A percentile compares a stretch with the other conserved stretches of the same genome.
Evolutionary conservation across 2,113 vertebrate genomes (phyloP).

Genomic region (Plestiodon gilberti): DNA sequence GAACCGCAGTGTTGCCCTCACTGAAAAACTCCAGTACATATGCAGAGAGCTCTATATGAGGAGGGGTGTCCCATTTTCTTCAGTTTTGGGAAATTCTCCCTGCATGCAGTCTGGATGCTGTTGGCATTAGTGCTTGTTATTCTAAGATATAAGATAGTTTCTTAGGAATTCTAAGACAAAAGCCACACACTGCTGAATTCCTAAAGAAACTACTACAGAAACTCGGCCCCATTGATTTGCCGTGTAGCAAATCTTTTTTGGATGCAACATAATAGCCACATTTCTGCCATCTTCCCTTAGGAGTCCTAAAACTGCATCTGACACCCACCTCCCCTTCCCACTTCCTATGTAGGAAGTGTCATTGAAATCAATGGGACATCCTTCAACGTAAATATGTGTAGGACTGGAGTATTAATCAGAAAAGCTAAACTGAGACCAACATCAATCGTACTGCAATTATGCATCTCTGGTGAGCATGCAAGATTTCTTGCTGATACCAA

Average conservation of each 20-base stretch:
- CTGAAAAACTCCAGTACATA: not conserved
- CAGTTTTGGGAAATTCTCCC: not conserved
- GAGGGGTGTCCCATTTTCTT: not conserved
- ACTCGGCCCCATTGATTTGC: slow-evolving; percentile 58
- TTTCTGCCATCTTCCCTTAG: slow-evolving; percentile 68
- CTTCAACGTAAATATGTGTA: not conserved
- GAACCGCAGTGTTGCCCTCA: not conserved
- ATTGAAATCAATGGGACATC: slow-evolving; percentile 11
- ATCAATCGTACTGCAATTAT: slow-evolving; percentile 54
- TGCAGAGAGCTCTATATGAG: not conserved
- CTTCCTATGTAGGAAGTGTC: not conserved
- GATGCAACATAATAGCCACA: slow-evolving; percentile 70
- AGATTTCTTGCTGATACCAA: slow-evolving; percentile 73
- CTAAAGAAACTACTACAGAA: not conserved
- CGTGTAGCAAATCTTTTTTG: slow-evolving; percentile 65
- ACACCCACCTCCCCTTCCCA: slow-evolving; percentile 35
- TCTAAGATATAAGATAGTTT: not conserved
- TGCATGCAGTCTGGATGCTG: not conserved
- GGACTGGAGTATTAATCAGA: slow-evolving; percentile 50
- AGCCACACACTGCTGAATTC: not conserved
- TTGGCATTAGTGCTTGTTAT: not conserved
- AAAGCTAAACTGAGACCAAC: slow-evolving; percentile 59
- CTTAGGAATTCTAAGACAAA: not conserved
- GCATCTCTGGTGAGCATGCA: slow-evolving; percentile 67
- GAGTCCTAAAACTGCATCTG: slow-evolving; percentile 63